phyloP scores from a whole-genome alignment of 2,888 invertebrate species.

The Sarcophaga variegata region DNA sequence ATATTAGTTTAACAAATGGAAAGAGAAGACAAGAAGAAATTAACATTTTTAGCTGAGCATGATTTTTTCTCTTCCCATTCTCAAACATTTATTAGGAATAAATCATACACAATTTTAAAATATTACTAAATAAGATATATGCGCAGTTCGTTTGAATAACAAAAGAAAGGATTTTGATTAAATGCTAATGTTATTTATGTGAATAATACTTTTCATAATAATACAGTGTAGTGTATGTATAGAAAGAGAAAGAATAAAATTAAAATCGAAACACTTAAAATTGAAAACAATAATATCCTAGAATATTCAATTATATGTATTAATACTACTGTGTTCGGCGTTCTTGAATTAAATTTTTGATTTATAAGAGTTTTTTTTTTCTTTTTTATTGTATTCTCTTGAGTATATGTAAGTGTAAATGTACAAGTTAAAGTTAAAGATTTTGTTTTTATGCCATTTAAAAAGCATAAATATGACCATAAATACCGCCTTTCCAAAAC shows the following conservation, averaged over 20 bases:
- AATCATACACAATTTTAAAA: slow-evolving; percentile 59
- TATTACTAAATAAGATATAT: slow-evolving; percentile 37
- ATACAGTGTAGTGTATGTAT: no score
- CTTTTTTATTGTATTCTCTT: not conserved
- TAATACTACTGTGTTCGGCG: no score
- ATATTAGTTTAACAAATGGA: slow-evolving; percentile 60
- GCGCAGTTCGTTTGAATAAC: slow-evolving; percentile 43
- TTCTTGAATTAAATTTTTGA: not conserved
- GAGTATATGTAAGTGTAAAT: not conserved
- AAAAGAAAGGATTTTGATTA: slow-evolving; percentile 22
- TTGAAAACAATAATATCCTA: no score
- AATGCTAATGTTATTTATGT: slow-evolving; percentile 10
- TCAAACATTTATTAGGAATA: slow-evolving; percentile 15
- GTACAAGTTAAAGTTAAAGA: not conserved
- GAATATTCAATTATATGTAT: not conserved
- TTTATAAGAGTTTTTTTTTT: not conserved
- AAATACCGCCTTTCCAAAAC: slow-evolving; percentile 25
- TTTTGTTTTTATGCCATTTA: not conserved
- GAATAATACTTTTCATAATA: not conserved
- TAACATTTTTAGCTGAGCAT: slow-evolving; percentile 61
- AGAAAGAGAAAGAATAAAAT: no score
- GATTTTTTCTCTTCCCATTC: slow-evolving; percentile 21
- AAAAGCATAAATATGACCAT: not conserved
- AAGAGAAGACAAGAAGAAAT: slow-evolving; percentile 54
- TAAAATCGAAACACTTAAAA: no score